Base-by-base conservation (phyloP, 2,113 vertebrate genomes). In the Rhagologus leucostigma region DNA sequence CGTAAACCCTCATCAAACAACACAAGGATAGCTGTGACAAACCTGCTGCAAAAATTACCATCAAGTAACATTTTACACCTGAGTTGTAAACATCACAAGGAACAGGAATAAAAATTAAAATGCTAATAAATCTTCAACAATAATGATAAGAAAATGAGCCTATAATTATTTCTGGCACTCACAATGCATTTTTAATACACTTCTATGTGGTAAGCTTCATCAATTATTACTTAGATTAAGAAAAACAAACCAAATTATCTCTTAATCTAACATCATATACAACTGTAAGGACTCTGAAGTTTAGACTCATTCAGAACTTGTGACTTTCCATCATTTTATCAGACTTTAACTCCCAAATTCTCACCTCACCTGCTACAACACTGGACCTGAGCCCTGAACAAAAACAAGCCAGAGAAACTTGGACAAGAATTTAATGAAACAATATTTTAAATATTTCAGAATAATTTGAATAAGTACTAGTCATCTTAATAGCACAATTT, bases 401-500 rank as follows among this genome's bases (percentile, higher is more conserved):
- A 70, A 84, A 84, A 26, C 53, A 90, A 87, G 22, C 27, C 4
- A 80, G 65, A 92, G 26, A 76, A 87, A 83, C 35, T 13, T 44
- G 18, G 22, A 35, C 14, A 94, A 64, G 13, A 83, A 67, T 68
- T 88, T 73, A 93, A 67, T 80, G 37, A 47, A 15, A 91, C 32
- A 80, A 35, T 37, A 37, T 65, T 93, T 95, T 56, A 96, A 96
- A 94, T 91, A 93, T 86, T 94, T 91, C 82, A 90, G 53, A 89
- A 39, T 52, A 37, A 93, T 86, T 86, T 86, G 27, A 96, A 46
- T 84, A 86, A 74, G 32, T 55, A 46, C 52, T 69, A 89, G 87
- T 95, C 50, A 93, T 90, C 50, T 95, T 96, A 95, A 95, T 44
- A 88, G 73, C 41, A 87, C 16, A n/a, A 94, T 90, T 75, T 93